Base-by-base conservation (phyloP, 2,113 vertebrate genomes). In the Heliornis fulica region DNA sequence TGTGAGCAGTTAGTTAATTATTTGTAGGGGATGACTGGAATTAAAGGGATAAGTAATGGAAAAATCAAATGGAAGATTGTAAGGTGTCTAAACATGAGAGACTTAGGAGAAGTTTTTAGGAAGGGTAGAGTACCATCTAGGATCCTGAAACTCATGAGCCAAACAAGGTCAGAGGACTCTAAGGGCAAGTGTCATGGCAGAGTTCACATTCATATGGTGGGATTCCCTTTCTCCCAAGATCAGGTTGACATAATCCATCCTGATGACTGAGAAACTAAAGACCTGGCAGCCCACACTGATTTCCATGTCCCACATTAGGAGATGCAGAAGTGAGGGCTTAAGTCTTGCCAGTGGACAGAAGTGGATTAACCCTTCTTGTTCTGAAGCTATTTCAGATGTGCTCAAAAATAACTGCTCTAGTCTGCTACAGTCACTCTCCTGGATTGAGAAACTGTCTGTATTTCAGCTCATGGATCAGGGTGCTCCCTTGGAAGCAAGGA, bases 371-470 rank as follows among this genome's bases (percentile, higher is more conserved):
- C 75, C 48, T 81, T 82, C 69, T 66, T 8, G 32, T 9, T 7
- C 34, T 23, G 76, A 40, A 89, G 40, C 57, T 84, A 11, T 74
- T 78, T 64, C 71, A 80, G 91, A 89, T 1, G 29, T 9, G n/a
- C 83, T 84, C 91, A 72, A 93, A 96, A 96, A 96, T 93, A 96
- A 70, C 89, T 36, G 5, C 84, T 32, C 54, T 40, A 50, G 81
- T 18, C 61, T 56, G 3, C 29, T 25, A 1, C 71, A 7, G 0
- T 31, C 45, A 14, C 23, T 38, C 4, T 25, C 29, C 68, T 14
- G 81, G 40, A 64, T 18, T 26, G 3, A 0, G 3, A 53, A 25
- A 34, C 53, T 10, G 25, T 31, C 86, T 82, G 48, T 9, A 2
- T 38, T 50, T 84, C 75, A 59, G 64, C 87, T 59, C 50, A 5